Evolutionary conservation across 2,797 vertebrate species (phyloP), one percentile per base, ranked within the genome.

Genomic region (Otolemur crassicaudatus): DNA sequence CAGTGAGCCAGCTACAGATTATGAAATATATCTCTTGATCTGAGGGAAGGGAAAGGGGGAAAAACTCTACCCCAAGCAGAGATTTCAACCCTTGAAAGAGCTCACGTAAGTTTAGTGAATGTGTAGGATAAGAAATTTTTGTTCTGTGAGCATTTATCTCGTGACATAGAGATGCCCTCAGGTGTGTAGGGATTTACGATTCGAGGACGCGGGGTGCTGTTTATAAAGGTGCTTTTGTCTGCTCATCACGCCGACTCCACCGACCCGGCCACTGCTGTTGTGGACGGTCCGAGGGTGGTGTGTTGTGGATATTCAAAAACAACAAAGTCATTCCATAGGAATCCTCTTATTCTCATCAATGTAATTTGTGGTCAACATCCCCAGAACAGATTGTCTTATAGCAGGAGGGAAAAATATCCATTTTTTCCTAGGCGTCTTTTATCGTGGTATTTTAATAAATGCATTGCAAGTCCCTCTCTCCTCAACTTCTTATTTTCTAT

Each of bases 21-120:
- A 98, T 98, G 99, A 99, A 99, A 99, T 98, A 99, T 98, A 98
- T 97, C 98, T 98, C 94, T 29, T 97, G 97, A 97, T 98, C 98
- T 97, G 98, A 97, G 87, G 70, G 95, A 60, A 87, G 75, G 73
- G 72, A 81, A 75, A 82, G 25, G n/a, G 69, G 43, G 10, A 79
- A 61, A 73, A 81, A 22, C 23, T 29, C 76, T 31, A 25, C 56
- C 81, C 96, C 65, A 88, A 96, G 90, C 94, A 88, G 63, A 89
- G 94, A 94, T 97, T 98, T 98, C 98, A 98, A 98, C 98, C 98
- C 98, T 98, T 98, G 98, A 98, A 98, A 98, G 98, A 97, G 98
- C 98, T 98, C 98, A 99, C 96, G 76, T 97, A 98, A 99, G 98
- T 99, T 98, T 98, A 98, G 98, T 98, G 98, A 97, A 98, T 98